Evolutionary conservation across 2,797 vertebrate species (phyloP), one percentile per base, ranked within the genome.

Genomic region (Morelia viridis): DNA sequence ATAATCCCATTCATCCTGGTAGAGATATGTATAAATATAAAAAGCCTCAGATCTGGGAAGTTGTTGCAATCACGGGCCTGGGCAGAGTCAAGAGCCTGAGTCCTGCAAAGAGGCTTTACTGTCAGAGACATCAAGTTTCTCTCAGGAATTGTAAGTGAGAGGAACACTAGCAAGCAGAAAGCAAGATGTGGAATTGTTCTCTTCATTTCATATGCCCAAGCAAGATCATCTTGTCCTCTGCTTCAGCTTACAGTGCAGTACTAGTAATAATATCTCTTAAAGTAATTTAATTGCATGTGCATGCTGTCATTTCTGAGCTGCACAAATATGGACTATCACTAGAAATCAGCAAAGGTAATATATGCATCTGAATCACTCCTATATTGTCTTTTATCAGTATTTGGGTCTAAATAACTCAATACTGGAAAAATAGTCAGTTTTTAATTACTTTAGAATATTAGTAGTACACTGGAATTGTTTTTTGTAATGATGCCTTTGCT

Each of bases 401-500:
- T 61, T 89, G 64, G 31, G 53, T 24, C 61, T 86, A 50, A 91
- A 86, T 68, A 71, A 60, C 41, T 88, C 11, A 19, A 5, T 89
- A 31, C 0, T 31, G 28, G n/a, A 5, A 71, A 87, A 46, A 50
- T 80, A 28, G 3, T 26, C 64, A 4, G 11, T 65, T 89, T 12
- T 60, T 85, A 41, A 53, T 89, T 86, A 19, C 46, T 90, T 62
- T 89, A 46, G 61, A 65, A 90, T 26, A n/a, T 35, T 90, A n/a
- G 15, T 80, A 76, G 53, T 35, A 87, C 50, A 84, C 46, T 89
- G 56, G 12, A 50, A 62, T 9, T 60, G 4, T 1, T 80, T 60
- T 87, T 9, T 50, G 0, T 90, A 64, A 90, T 60, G 76, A 91
- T 91, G 2, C 10, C 87, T 95, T 92, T 90, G 31, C 62, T 17